Percentiles rank a stretch among this genome's conserved stretches.
Conservation (phyloP, 2,113 vertebrate species). For the Epinephelus cyanopodus region DNA sequence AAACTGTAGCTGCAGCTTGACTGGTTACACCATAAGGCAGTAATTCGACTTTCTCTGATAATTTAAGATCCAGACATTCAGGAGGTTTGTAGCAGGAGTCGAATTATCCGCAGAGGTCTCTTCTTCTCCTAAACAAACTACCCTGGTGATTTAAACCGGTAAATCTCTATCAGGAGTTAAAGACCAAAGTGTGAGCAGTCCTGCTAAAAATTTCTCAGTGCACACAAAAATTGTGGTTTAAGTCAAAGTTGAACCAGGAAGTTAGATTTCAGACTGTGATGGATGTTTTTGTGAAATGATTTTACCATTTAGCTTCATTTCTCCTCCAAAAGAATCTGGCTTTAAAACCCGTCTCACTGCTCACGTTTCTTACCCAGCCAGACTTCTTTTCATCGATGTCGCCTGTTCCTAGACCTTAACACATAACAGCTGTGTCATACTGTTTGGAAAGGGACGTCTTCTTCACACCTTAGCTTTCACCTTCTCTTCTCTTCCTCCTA, state of each 20-base stretch:
- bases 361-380: not conserved
- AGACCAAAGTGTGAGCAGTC: not conserved
- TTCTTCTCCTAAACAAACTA: no score
- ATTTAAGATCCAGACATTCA: no score
- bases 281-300: not conserved
- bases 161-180: not conserved
- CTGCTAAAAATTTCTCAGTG: not conserved
- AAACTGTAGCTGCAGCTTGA: no score
- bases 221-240: no score
- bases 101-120: no score
- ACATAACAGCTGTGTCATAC: not conserved
- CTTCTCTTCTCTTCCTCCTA: not conserved
- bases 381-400: not conserved
- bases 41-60: no score
- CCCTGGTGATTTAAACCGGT: no score
- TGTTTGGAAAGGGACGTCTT: slow-evolving; percentile 13
- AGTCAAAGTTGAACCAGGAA: not conserved
- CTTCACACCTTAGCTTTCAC: slow-evolving; percentile 19
- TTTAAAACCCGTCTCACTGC: not conserved
- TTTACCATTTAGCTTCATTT: not conserved
- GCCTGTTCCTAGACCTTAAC: not conserved
- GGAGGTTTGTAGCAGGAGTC: no score
- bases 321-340: not conserved
- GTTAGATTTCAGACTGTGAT: not conserved
- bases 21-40: no score